Evolutionary conservation across 53 echinoderm and acorn worm species (phyloP).

Genomic region (Henricia sp.): DNA sequence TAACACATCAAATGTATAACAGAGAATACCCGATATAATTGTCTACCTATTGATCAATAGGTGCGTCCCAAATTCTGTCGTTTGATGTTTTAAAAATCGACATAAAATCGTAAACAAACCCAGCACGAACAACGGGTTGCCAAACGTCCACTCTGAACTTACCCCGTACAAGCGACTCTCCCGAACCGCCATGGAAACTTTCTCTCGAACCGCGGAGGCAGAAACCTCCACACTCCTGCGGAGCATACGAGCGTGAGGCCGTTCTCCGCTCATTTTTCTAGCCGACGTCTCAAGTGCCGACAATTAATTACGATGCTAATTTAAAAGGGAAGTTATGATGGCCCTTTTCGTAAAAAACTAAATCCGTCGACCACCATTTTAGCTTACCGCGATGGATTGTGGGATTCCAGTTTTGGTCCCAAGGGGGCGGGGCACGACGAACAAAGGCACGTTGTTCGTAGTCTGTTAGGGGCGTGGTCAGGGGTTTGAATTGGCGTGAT

Average conservation of each 20-base stretch:
- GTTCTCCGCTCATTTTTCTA: constrained; percentile 60
- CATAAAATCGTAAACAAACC: constrained; percentile 15
- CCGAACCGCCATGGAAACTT: constrained; percentile 88
- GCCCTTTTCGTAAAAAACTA: background rate
- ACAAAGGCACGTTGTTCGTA: no score
- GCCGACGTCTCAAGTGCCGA: constrained; percentile 4
- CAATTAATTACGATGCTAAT: constrained; percentile 44
- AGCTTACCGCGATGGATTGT: constrained; percentile 24
- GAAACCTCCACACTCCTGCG: constrained; percentile 37
- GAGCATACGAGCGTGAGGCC: constrained; percentile 76
- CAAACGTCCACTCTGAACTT: constrained; percentile 5
- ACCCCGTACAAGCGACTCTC: constrained; percentile 76
- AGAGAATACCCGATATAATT: no score
- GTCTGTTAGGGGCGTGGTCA: no score
- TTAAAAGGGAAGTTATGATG: constrained; percentile 39
- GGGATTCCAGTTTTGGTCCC: background rate
- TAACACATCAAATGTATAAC: no score
- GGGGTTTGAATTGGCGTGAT: no score
- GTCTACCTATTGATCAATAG: no score
- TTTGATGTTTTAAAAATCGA: background rate
- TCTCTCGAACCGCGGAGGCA: constrained; percentile 83
- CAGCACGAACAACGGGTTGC: background rate
- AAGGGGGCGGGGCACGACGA: constrained; percentile 42
- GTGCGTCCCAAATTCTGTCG: no score
- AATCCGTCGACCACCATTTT: constrained; percentile 51